These are phyloP conservation scores for Hymenochirus boettgeri DNA, from an alignment of 2,113 vertebrate genomes.

Conservation along the genomic window DNA sequence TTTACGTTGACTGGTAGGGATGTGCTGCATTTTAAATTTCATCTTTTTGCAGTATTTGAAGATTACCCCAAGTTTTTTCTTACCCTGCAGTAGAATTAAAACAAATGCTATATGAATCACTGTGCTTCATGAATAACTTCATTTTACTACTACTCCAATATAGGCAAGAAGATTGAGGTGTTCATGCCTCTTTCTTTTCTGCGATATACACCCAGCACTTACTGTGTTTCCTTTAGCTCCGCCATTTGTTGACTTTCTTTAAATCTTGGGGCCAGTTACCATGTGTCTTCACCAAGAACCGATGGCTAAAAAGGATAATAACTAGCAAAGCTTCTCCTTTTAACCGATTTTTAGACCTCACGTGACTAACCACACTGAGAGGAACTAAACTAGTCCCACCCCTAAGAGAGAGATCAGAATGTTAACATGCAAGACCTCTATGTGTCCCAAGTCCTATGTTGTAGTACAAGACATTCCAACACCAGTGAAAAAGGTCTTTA, in stretches of 20 bases:
- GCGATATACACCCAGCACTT: constrained; percentile 4
- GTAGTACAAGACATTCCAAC: neutral
- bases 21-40: too few relatives aligned
- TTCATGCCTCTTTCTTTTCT: too few relatives aligned
- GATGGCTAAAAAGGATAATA: constrained; percentile 35
- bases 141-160: too few relatives aligned
- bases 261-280: neutral
- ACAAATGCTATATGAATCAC: too few relatives aligned
- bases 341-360: constrained; percentile 26
- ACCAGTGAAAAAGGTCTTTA: neutral
- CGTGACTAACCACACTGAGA: constrained; percentile 38
- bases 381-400: constrained; percentile 34
- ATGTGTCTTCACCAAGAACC: constrained; percentile 13
- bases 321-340: constrained; percentile 21
- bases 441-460: constrained; percentile 28
- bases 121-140: too few relatives aligned
- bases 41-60: too few relatives aligned
- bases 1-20: too few relatives aligned
- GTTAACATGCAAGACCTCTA: constrained; percentile 16
- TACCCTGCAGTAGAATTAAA: too few relatives aligned
- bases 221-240: neutral
- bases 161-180: too few relatives aligned
- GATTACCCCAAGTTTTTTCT: too few relatives aligned
- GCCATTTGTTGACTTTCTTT: neutral
- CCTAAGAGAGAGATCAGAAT: constrained; percentile 12